These are phyloP conservation scores for Nymphalis polychloros DNA, from an alignment of 2,888 invertebrate species.

Conservation along the genomic window DNA sequence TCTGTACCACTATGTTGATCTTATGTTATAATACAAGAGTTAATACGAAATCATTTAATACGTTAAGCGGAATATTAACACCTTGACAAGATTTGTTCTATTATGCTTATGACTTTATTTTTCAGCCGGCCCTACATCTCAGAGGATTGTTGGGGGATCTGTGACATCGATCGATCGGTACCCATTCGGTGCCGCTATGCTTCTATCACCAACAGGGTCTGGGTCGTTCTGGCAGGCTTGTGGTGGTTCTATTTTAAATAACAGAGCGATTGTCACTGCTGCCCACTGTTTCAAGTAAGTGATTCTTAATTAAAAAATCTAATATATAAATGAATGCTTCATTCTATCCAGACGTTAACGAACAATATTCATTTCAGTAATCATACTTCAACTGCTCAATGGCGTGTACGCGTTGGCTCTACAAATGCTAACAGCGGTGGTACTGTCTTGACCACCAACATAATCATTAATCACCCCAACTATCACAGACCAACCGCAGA, in stretches of 20 bases:
- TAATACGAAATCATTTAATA: too few relatives aligned
- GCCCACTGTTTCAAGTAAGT: constrained; percentile 42
- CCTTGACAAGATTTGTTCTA: too few relatives aligned
- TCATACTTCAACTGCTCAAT: constrained; percentile 40
- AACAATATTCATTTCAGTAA: constrained; percentile 43
- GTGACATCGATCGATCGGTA: constrained; percentile 41
- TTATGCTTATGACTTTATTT: neutral
- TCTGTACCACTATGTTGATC: too few relatives aligned
- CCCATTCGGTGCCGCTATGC: constrained; percentile 47
- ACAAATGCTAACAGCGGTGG: constrained; percentile 52
- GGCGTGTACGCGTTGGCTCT: constrained; percentile 52
- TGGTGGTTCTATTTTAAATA: constrained; percentile 40
- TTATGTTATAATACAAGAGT: too few relatives aligned
- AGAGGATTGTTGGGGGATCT: constrained; percentile 38
- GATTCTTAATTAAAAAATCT: neutral
- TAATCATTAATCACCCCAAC: constrained; percentile 50
- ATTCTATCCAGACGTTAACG: too few relatives aligned
- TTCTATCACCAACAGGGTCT: constrained; percentile 40
- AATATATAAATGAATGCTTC: too few relatives aligned
- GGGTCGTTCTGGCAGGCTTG: constrained; percentile 37
- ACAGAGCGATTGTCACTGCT: constrained; percentile 38
- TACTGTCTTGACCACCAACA: constrained; percentile 38
- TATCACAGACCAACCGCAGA: constrained; percentile 48
- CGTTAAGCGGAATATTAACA: too few relatives aligned
- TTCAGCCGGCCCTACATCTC: constrained; percentile 41